Evolutionary conservation across 2,113 vertebrate genomes (phyloP), one percentile per base, ranked within the genome.

Genomic region (Bufo bufo): DNA sequence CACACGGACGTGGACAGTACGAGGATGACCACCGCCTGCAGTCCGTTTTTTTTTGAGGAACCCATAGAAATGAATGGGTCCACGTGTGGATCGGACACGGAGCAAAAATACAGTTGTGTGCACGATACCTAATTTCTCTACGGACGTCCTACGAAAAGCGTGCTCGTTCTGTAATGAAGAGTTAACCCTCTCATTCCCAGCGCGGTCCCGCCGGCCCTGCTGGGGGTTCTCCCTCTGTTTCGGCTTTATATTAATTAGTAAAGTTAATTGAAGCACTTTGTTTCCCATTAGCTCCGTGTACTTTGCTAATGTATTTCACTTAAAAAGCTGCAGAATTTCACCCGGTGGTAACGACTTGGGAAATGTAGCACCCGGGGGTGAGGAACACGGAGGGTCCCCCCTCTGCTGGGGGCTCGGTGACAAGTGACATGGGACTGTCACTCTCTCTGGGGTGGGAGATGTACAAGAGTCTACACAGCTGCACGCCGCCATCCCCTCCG

Each of bases 231-330:
- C 17, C 45, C 45, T 14, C 72, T 75, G 4, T 10, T 47, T 49
- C 72, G 52, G 19, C n/a, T 23, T 69, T 23, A 23, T 79, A 86
- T 82, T 78, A 89, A 92, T 91, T 89, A 88, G 92, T 92, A 90
- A 91, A 3, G 91, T 91, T 94, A 94, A 95, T 93, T 92, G 88
- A 20, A 6, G 71, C 78, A 50, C 92, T 93, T 94, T 91, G 94
- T 91, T 93, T 92, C 91, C 91, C 94, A 95, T 96, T 95, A 95
- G 94, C n/a, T 19, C 50, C 92, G 96, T 96, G 95, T 95, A 95
- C 90, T 96, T 94, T 94, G 92, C 93, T 97, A 96, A 97, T 95
- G 93, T 93, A 17, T 91, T 84, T 84, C 66, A 81, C 75, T 91
- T 88, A 82, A 69, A 93, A 89, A 94, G 90, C 93, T 94, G 95